phyloP scores from a whole-genome alignment of 1,140 invertebrate species.

The Plodia interpunctella region DNA sequence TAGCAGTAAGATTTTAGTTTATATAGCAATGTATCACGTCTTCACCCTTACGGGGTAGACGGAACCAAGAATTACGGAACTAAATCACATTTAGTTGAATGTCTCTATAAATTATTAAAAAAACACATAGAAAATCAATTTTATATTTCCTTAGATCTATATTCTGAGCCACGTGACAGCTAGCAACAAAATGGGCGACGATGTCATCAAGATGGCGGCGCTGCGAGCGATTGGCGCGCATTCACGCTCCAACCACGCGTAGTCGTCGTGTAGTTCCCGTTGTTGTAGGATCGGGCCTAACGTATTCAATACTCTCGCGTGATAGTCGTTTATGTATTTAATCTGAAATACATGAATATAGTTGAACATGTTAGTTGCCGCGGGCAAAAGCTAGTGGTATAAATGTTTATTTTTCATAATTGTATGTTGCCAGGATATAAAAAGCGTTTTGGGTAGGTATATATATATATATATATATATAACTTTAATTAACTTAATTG shows the following conservation, averaged over 20 bases:
- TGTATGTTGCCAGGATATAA: no score
- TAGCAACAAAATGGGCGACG: constrained; percentile 35
- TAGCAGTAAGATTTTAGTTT: no score
- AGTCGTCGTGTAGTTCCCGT: constrained; percentile 80
- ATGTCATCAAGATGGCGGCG: constrained; percentile 34
- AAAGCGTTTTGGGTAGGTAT: no score
- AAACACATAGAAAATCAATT: not conserved
- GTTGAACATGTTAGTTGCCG: no score
- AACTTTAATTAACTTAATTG: no score
- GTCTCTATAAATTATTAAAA: not conserved
- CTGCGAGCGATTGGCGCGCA: constrained; percentile 48
- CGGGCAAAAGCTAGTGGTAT: no score
- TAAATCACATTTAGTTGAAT: no score
- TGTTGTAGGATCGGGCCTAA: constrained; percentile 83
- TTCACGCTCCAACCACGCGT: constrained; percentile 87
- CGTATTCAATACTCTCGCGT: constrained; percentile 82
- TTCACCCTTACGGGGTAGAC: no score
- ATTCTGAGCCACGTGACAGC: constrained; percentile 18
- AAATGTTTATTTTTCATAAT: no score
- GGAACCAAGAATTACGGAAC: no score
- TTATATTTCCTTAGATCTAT: constrained; percentile 19
- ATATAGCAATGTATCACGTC: no score
- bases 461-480: no score
- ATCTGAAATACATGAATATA: constrained; percentile 64
- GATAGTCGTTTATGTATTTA: constrained; percentile 87